A percentile compares a stretch with the other conserved stretches of the same genome.
Evolutionary conservation across 2,113 vertebrate genomes (phyloP).

Genomic region (Daboia siamensis): DNA sequence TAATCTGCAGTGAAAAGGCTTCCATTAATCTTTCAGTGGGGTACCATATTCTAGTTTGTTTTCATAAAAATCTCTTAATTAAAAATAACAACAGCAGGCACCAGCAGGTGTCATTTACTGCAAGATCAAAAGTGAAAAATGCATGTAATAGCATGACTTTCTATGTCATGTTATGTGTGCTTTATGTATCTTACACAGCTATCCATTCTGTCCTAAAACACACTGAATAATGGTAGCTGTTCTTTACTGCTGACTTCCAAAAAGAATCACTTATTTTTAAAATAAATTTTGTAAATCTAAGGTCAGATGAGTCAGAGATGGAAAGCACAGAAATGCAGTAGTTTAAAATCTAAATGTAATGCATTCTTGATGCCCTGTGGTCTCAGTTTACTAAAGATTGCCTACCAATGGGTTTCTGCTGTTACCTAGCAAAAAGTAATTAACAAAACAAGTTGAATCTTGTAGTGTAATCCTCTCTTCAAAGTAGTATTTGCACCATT

Average conservation of each 20-base stretch:
- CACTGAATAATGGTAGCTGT: constrained; percentile 25
- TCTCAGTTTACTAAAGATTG: constrained; percentile 37
- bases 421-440: constrained; percentile 51
- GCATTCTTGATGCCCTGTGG: constrained; percentile 43
- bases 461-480: constrained; percentile 60
- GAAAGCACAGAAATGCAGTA: constrained; percentile 41
- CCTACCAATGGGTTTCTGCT: constrained; percentile 48
- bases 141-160: constrained; percentile 3
- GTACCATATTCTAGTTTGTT: constrained; percentile 36
- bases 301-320: constrained; percentile 35
- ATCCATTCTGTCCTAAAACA: constrained; percentile 32
- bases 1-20: constrained; percentile 28
- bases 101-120: constrained; percentile 28
- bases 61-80: constrained; percentile 21
- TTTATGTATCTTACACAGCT: background rate
- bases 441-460: constrained; percentile 59
- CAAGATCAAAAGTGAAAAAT: constrained; percentile 32
- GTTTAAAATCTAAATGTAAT: constrained; percentile 59
- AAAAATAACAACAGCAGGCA: constrained; percentile 38
- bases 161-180: background rate
- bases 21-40: constrained; percentile 25
- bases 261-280: constrained; percentile 28
- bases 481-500: constrained; percentile 45
- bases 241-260: constrained; percentile 38
- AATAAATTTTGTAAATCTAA: constrained; percentile 41